Conservation (phyloP, 1,140 invertebrate genomes). For the Ptiloglossa arizonensis region DNA sequence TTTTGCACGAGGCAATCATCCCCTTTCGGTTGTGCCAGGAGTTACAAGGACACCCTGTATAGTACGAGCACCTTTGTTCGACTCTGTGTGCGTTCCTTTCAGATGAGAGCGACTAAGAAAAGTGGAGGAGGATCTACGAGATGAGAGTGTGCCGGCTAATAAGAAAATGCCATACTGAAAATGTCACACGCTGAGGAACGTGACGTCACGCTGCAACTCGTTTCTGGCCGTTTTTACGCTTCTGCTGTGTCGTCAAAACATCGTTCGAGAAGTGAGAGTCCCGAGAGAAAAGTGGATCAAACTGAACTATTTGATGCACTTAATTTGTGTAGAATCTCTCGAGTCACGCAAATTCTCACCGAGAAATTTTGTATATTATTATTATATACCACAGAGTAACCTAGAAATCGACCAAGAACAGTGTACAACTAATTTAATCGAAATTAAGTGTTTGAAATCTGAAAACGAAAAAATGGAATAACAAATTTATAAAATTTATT, state of each 20-base stretch:
- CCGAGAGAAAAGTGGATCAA: too few relatives aligned
- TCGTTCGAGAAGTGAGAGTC: background rate
- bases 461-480: too few relatives aligned
- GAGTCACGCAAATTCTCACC: too few relatives aligned
- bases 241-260: conserved; percentile 5
- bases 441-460: too few relatives aligned
- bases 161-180: conserved; percentile 70
- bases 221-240: conserved; percentile 21
- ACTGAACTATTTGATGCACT: too few relatives aligned
- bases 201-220: conserved; percentile 47
- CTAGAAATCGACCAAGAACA: too few relatives aligned
- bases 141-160: conserved; percentile 49
- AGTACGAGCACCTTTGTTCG: background rate
- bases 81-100: background rate
- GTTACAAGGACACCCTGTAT: background rate
- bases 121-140: conserved; percentile 2
- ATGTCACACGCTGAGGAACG: conserved; percentile 66
- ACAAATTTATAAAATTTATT: too few relatives aligned
- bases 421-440: too few relatives aligned
- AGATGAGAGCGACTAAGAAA: background rate
- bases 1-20: background rate
- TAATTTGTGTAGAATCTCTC: too few relatives aligned
- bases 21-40: background rate
- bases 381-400: too few relatives aligned
- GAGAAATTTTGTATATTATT: too few relatives aligned